Conservation (phyloP, 2,888 invertebrate genomes). For the Miltochrista miniata region DNA sequence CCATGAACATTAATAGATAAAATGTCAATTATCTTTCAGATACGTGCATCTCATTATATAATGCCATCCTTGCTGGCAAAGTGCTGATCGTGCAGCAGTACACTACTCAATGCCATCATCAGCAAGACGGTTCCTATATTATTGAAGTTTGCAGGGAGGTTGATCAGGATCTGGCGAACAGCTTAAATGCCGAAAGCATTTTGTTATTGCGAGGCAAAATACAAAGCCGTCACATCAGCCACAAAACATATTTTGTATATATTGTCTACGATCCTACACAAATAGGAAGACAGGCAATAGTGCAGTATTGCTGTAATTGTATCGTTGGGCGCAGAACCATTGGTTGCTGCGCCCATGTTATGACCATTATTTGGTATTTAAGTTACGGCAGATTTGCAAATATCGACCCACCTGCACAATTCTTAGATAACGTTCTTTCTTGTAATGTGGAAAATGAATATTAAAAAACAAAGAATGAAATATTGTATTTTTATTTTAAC, state of each 20-base stretch:
- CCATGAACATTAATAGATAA: background rate
- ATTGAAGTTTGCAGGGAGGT: background rate
- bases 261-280: slow-evolving; percentile 16
- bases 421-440: slow-evolving; percentile 1
- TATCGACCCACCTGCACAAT: slow-evolving; percentile 7
- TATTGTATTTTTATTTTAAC: background rate
- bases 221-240: slow-evolving; percentile 16
- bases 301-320: slow-evolving; percentile 10
- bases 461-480: background rate
- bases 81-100: background rate
- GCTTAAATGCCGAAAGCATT: background rate
- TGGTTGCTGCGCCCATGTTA: slow-evolving; percentile 10
- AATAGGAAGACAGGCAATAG: slow-evolving; percentile 14
- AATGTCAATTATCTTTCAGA: background rate
- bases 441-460: background rate
- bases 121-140: too few species aligned
- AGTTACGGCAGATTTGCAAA: slow-evolving; percentile 3
- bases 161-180: background rate
- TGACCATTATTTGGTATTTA: slow-evolving; percentile 9
- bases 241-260: slow-evolving; percentile 15
- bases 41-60: background rate
- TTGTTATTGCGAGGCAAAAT: slow-evolving; percentile 20
- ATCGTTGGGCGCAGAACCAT: slow-evolving; percentile 7
- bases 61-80: background rate
- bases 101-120: background rate